phyloP scores from a whole-genome alignment of 2,888 invertebrate genomes.

The Drosophila sordidula region DNA sequence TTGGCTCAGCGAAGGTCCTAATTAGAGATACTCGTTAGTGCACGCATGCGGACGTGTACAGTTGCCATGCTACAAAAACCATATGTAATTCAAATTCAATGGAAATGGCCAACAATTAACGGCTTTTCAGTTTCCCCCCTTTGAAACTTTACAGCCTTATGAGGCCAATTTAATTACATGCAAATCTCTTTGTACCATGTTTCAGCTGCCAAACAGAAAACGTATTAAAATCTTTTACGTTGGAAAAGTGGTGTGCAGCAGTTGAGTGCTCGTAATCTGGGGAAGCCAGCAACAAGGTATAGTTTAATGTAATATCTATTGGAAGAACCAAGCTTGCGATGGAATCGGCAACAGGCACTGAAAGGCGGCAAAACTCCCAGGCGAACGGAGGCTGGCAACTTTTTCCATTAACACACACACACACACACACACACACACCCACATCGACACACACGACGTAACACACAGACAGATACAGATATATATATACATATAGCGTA shows the following conservation, averaged over 20 bases:
- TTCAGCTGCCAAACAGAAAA: background rate
- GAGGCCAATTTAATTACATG: background rate
- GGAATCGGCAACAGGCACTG: slow-evolving; percentile 53
- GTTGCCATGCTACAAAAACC: background rate
- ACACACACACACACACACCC: slow-evolving; percentile 37
- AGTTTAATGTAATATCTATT: slow-evolving; percentile 56
- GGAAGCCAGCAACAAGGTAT: slow-evolving; percentile 42
- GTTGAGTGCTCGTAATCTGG: slow-evolving; percentile 22
- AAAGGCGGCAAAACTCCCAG: slow-evolving; percentile 4
- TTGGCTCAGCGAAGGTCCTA: background rate
- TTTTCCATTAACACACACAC: slow-evolving; percentile 59
- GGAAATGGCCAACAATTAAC: background rate
- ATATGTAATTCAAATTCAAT: background rate
- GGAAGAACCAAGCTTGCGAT: slow-evolving; percentile 43
- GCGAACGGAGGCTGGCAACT: slow-evolving; percentile 31
- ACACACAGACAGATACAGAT: background rate
- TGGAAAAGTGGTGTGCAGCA: background rate
- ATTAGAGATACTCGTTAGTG: background rate
- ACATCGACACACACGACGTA: slow-evolving; percentile 2
- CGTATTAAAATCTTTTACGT: background rate
- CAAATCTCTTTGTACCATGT: background rate
- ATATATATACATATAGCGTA: slow-evolving; percentile 2
- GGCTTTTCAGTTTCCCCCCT: background rate
- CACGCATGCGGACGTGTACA: too few species aligned
- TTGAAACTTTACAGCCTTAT: background rate